Evolutionary conservation across 2,113 vertebrate genomes (phyloP).

Genomic region (Aphyosemion australe): DNA sequence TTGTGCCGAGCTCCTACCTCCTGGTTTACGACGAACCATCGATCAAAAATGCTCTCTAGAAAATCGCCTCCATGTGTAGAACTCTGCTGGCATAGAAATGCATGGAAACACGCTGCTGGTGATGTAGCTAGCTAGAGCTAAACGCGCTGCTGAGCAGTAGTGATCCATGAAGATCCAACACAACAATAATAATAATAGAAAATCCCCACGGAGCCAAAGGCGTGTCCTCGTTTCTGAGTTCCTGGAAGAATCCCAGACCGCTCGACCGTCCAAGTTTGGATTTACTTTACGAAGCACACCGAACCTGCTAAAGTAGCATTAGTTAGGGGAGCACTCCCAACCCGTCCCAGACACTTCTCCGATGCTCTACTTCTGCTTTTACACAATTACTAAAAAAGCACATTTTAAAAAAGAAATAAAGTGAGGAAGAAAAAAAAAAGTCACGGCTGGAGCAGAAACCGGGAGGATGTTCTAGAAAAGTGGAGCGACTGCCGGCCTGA

Average conservation of each 20-base stretch:
- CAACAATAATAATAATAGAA: background rate
- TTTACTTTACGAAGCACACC: slow-evolving; percentile 55
- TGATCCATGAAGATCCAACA: slow-evolving; percentile 7
- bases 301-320: slow-evolving; percentile 24
- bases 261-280: slow-evolving; percentile 25
- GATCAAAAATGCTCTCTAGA: slow-evolving; percentile 36
- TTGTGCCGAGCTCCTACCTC: slow-evolving; percentile 33
- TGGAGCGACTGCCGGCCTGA: slow-evolving; percentile 59
- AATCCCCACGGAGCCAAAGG: background rate
- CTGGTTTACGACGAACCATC: slow-evolving; percentile 31
- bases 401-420: slow-evolving; percentile 17
- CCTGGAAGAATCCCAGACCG: background rate
- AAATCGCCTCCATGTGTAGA: slow-evolving; percentile 15
- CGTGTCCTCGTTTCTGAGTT: slow-evolving; percentile 22
- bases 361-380: slow-evolving; percentile 24
- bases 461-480: slow-evolving; percentile 45
- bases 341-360: slow-evolving; percentile 6
- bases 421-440: background rate
- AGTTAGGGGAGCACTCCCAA: slow-evolving; percentile 25
- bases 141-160: slow-evolving; percentile 40
- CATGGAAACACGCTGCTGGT: slow-evolving; percentile 45
- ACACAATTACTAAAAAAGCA: slow-evolving; percentile 46
- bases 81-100: slow-evolving; percentile 50
- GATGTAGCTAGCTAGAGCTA: slow-evolving; percentile 44
- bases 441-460: slow-evolving; percentile 35